Evolutionary conservation across 2,888 invertebrate species (phyloP), one percentile per base, ranked within the genome.

Genomic region (Lithophane leautieri): DNA sequence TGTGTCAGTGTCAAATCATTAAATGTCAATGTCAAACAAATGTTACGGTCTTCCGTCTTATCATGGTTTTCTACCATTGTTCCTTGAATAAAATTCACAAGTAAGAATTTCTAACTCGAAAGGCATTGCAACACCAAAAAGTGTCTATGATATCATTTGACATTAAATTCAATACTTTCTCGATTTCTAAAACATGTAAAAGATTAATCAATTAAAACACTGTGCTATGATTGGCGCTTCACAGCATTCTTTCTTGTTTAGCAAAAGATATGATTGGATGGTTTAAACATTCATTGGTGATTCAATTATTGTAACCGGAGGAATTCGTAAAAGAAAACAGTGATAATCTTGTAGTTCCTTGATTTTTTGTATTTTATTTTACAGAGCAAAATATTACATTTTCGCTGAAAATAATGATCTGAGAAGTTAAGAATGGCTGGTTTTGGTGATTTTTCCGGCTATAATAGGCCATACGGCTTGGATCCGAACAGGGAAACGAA

Each of bases 401-500:
- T 74, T 67, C 9, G n/a, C 63, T 56, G 60, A 63, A 80, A 76
- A 81, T 42, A 54, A 87, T 79, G 82, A 79, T 73, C 71, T 84
- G 75, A 78, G 76, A 80, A 81, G 60, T 58, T 67, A 74, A 91
- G 70, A 89, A 97, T 97, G 96, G 96, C 96, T 90, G 96, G 96
- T 73, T 95, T 97, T 90, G 94, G 95, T 81, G 96, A 96, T 87
- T 94, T 94, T 85, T 91, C 93, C 70, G 93, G 93, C 74, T 96
- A 94, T 83, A 96, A 96, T 81, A 93, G 96, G 80, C 96, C 96
- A 2, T 96, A 89, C 88, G 95, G 95, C 63, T 87, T 96, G 75
- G 96, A 96, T 91, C 95, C 94, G 12, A 95, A 95, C 85, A 93
- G 93, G 84, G 96, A 96, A 91, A 93, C 94, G 1, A 96, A 93